Evolutionary conservation across 2,888 invertebrate genomes (phyloP).

Genomic region (Ormyrus rosae): DNA sequence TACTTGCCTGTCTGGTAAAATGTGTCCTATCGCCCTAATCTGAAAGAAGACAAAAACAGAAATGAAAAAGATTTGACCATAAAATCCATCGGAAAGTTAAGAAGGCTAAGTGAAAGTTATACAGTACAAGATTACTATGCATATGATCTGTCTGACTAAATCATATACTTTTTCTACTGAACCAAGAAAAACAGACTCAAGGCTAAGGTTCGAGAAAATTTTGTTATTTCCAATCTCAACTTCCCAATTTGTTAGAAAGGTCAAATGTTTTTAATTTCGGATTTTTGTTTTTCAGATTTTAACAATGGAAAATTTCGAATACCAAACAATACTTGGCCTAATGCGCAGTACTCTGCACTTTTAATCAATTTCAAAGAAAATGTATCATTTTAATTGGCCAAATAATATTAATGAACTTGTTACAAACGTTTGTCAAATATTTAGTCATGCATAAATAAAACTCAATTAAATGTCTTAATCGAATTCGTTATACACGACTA

Average conservation of each 20-base stretch:
- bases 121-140: not conserved
- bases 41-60: constrained; percentile 40
- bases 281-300: constrained; percentile 7
- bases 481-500: no score
- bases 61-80: constrained; percentile 18
- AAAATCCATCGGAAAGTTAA: constrained; percentile 29
- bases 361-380: no score
- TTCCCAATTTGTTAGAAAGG: constrained; percentile 32
- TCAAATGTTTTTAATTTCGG: constrained; percentile 1
- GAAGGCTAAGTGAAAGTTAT: not conserved
- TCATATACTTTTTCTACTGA: constrained; percentile 38
- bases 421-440: no score
- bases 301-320: not conserved
- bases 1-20: constrained; percentile 29
- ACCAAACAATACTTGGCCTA: no score
- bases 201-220: not conserved
- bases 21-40: constrained; percentile 15
- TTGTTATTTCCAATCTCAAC: constrained; percentile 16
- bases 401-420: no score
- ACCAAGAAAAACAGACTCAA: not conserved
- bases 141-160: constrained; percentile 31
- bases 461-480: no score
- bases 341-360: no score
- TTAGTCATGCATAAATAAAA: no score
- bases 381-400: no score